phyloP scores from a whole-genome alignment of 2,888 invertebrate genomes.

The Acronicta alni region DNA sequence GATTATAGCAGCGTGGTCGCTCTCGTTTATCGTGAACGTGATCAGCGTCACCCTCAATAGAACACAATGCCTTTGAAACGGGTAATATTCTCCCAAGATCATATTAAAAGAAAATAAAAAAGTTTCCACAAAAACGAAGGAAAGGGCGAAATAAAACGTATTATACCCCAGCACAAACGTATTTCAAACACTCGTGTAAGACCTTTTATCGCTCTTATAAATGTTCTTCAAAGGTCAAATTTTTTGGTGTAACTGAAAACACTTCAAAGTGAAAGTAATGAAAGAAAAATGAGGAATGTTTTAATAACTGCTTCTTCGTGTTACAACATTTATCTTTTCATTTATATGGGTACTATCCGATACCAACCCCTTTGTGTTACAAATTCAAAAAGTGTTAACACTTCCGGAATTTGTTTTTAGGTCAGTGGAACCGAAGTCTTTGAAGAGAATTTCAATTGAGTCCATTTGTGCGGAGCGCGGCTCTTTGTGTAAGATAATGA shows the following conservation, averaged over 20 bases:
- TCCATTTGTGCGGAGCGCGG: constrained; percentile 44
- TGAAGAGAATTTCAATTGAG: constrained; percentile 58
- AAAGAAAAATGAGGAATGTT: constrained; percentile 57
- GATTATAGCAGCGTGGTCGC: constrained; percentile 47
- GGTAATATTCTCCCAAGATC: constrained; percentile 64
- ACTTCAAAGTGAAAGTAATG: constrained; percentile 57
- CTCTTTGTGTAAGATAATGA: constrained; percentile 41
- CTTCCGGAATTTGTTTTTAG: constrained; percentile 57
- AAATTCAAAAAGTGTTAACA: constrained; percentile 52
- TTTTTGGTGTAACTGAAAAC: constrained; percentile 42
- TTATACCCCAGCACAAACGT: constrained; percentile 53
- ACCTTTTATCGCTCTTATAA: constrained; percentile 37
- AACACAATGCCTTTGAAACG: constrained; percentile 64
- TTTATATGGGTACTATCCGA: constrained; percentile 33
- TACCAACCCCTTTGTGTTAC: constrained; percentile 52
- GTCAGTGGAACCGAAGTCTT: constrained; percentile 44
- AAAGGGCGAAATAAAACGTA: constrained; percentile 54
- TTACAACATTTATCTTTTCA: constrained; percentile 54
- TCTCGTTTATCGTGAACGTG: constrained; percentile 63
- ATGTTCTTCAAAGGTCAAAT: constrained; percentile 32
- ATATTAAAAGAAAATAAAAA: constrained; percentile 69
- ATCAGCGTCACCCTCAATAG: constrained; percentile 63
- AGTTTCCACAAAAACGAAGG: constrained; percentile 52
- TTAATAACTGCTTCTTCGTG: constrained; percentile 55
- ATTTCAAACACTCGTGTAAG: constrained; percentile 46